phyloP scores from a whole-genome alignment of 2,113 vertebrate species.

The Leucosticte australis region DNA sequence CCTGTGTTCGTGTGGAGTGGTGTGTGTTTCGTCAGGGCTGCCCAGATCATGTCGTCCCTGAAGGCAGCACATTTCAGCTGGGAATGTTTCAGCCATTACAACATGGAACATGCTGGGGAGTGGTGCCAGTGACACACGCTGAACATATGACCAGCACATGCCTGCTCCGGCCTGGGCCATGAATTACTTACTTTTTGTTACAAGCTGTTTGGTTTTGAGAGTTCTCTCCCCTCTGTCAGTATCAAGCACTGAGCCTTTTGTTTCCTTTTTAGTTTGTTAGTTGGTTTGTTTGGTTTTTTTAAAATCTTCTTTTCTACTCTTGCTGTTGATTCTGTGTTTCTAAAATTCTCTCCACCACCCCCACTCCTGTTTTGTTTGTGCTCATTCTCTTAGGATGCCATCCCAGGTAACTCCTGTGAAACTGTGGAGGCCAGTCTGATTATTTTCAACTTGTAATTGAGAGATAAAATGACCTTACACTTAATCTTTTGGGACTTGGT shows the following conservation, averaged over 20 bases:
- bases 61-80: constrained; percentile 42
- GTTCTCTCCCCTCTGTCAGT: not conserved
- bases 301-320: not conserved
- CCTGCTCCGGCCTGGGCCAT: not conserved
- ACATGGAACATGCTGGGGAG: constrained; percentile 37
- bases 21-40: constrained; percentile 49
- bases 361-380: not conserved
- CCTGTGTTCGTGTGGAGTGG: not conserved
- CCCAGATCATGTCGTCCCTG: constrained; percentile 53
- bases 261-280: not conserved
- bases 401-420: not conserved
- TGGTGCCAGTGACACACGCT: constrained; percentile 43
- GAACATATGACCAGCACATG: constrained; percentile 57
- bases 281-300: not conserved
- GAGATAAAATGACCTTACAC: constrained; percentile 1
- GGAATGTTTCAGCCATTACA: constrained; percentile 35
- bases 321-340: not conserved
- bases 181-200: constrained; percentile 39
- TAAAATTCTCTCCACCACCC: not conserved
- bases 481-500: not conserved
- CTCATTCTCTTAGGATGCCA: not conserved
- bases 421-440: not conserved
- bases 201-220: constrained; percentile 22
- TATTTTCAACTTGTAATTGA: not conserved
- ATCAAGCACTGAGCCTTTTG: constrained; percentile 17